These are phyloP conservation scores for Chironomus riparius DNA, from an alignment of 2,888 invertebrate species.

Conservation along the genomic window DNA sequence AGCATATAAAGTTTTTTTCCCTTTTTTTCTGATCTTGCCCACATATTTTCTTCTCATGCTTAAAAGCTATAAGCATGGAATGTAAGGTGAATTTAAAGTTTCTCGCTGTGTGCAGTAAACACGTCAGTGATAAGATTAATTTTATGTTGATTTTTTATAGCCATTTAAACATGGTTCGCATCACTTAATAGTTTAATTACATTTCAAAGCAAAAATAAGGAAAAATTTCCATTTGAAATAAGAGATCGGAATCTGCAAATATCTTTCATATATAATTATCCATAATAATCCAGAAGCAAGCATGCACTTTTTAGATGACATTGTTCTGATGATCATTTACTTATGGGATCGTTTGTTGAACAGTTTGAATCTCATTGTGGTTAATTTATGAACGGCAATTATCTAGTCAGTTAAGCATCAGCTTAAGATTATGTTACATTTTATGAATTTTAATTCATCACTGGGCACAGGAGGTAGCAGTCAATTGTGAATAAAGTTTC, in stretches of 20 bases:
- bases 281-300: background rate
- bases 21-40: too few relatives aligned
- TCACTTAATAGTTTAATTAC: slow-evolving; percentile 22
- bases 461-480: background rate
- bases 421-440: slow-evolving; percentile 10
- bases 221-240: too few relatives aligned
- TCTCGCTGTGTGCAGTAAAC: background rate
- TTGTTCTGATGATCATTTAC: too few relatives aligned
- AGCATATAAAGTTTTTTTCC: too few relatives aligned
- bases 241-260: too few relatives aligned
- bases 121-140: background rate
- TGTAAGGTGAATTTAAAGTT: too few relatives aligned
- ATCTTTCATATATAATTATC: background rate
- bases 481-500: background rate
- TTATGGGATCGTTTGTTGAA: too few relatives aligned
- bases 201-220: background rate
- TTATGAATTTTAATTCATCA: slow-evolving; percentile 2
- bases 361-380: background rate
- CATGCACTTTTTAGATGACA: too few relatives aligned
- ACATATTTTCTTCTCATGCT: slow-evolving; percentile 9
- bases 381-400: slow-evolving; percentile 9
- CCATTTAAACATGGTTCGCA: background rate
- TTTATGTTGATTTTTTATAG: slow-evolving; percentile 16
- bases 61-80: background rate
- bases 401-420: slow-evolving; percentile 1